Evolutionary conservation across 1,140 invertebrate genomes (phyloP), one percentile per base, ranked within the genome.

Genomic region (Idris sp.): DNA sequence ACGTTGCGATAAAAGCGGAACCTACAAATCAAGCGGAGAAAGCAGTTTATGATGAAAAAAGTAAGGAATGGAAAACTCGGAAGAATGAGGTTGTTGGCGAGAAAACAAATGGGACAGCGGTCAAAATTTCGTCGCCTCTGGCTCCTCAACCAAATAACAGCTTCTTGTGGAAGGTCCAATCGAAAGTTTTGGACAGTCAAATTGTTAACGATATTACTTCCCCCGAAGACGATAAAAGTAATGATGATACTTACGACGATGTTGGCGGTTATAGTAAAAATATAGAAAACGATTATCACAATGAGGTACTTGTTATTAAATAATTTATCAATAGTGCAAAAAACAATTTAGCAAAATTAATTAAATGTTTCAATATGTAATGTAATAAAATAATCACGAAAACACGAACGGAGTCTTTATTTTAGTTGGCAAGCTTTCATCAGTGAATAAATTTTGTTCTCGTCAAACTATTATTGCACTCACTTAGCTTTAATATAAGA

Each of bases 81-180:
- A 15, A 53, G 11, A 69, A 38, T 13, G 76, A 68, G 59, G 74
- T 30, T 65, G 40, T 28, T 2, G 35, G 6, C 33, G 22, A 51
- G 75, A 51, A 74, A 69, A 72, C 41, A 76, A 82, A 54, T 35
- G 67, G 9, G 19, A 54, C 35, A 58, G 28, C 15, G 59, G 49
- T 22, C 28, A 53, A 69, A 61, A 61, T 62, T 71, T 72, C 64
- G 30, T 41, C 28, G n/a, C 26, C 56, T 1, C 25, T 56, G 13
- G 65, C 26, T 30, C 44, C 68, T 26, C 61, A 19, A 4, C 75
- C 74, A 4, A 86, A 86, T 41, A 59, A 46, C 14, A 85, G 83
- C 73, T 84, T 86, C 65, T 76, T 85, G 10, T 86, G 84, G 85
- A 51, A 16, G 19, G 10, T 10, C 40, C 68, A 51, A 40, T 44